These are phyloP conservation scores for Orius insidiosus DNA, from an alignment of 1,140 invertebrate species.

Conservation along the genomic window DNA sequence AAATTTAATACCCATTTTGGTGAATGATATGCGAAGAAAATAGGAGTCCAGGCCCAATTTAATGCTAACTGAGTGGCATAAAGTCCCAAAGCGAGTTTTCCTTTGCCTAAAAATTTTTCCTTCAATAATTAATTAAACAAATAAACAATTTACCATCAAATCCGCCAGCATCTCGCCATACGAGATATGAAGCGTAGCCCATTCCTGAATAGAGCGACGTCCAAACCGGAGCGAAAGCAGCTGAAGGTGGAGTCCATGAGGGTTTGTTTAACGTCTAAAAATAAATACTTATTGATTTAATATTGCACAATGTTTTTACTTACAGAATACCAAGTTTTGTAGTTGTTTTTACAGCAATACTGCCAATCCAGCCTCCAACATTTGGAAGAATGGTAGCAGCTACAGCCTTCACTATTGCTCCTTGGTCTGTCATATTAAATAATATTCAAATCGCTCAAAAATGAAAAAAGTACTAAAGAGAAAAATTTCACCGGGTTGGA, in stretches of 20 bases:
- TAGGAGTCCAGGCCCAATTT: conserved; percentile 74
- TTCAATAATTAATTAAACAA: background rate
- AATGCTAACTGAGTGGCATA: conserved; percentile 60
- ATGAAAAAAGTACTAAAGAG: no score
- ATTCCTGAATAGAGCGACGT: conserved; percentile 59
- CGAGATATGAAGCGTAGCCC: conserved; percentile 72
- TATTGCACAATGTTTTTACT: conserved; percentile 15
- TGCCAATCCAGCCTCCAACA: conserved; percentile 34
- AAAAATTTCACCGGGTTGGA: no score
- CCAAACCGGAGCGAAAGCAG: conserved; percentile 66
- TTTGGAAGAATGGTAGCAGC: conserved; percentile 34
- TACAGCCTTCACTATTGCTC: no score
- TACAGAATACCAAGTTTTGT: conserved; percentile 38
- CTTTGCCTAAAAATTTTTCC: conserved; percentile 19
- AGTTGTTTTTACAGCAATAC: conserved; percentile 31
- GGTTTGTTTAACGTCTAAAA: conserved; percentile 51
- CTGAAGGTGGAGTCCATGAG: conserved; percentile 61
- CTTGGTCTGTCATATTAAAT: no score
- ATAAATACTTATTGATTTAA: background rate
- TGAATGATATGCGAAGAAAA: conserved; percentile 62
- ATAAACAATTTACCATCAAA: conserved; percentile 37
- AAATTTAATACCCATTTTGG: conserved; percentile 63
- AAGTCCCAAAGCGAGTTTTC: conserved; percentile 44
- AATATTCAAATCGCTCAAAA: no score
- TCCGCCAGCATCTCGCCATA: conserved; percentile 60